phyloP scores from a whole-genome alignment of 2,888 invertebrate species.

The Drosophila melanosoma region DNA sequence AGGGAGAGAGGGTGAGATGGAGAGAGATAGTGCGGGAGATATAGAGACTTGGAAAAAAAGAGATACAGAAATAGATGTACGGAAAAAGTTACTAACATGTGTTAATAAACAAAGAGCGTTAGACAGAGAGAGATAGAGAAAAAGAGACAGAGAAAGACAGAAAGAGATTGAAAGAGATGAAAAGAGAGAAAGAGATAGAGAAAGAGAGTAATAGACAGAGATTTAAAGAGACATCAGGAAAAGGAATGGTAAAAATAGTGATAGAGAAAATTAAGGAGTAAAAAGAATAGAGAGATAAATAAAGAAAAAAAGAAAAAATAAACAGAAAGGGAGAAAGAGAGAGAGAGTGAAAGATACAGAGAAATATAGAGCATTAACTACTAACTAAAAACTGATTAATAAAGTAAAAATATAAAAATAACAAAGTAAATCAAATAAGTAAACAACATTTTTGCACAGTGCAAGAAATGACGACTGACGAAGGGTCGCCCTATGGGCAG shows the following conservation, averaged over 20 bases:
- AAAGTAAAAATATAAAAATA: not conserved
- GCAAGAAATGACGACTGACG: not conserved
- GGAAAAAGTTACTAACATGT: not conserved
- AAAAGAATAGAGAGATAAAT: not conserved
- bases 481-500: not conserved
- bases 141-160: fast-evolving
- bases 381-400: not conserved
- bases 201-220: too few species aligned
- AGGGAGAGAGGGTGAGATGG: not conserved
- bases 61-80: not conserved
- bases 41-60: too few species aligned
- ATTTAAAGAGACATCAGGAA: too few species aligned
- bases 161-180: not conserved
- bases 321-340: not conserved
- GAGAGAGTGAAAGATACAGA: fast-evolving
- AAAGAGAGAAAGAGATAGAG: not conserved
- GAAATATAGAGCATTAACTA: not conserved
- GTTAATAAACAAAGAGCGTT: not conserved
- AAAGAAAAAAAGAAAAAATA: too few species aligned
- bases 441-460: not conserved
- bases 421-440: not conserved
- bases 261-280: not conserved
- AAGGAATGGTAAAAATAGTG: not conserved
- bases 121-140: not conserved
- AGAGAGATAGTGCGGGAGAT: not conserved